phyloP scores from a whole-genome alignment of 2,888 invertebrate species.

The Trypoxylon attenuatum region DNA sequence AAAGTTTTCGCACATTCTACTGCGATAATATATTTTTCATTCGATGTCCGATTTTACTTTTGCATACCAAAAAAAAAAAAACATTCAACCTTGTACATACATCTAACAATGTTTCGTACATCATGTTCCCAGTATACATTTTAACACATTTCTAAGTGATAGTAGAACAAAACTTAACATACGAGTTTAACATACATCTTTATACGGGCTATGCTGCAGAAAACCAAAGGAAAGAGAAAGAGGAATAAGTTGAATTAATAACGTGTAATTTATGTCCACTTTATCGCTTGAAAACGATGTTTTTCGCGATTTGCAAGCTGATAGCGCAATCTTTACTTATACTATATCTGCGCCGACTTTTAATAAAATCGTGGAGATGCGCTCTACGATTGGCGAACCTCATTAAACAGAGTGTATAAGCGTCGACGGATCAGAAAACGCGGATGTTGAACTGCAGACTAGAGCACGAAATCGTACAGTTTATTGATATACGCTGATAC shows the following conservation, averaged over 20 bases:
- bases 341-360: too few species aligned
- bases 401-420: conserved; percentile 13
- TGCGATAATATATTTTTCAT: conserved; percentile 2
- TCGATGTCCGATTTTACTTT: neutral
- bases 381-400: too few species aligned
- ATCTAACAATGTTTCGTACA: too few species aligned
- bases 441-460: conserved; percentile 12
- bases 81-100: too few species aligned
- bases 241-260: too few species aligned
- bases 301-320: too few species aligned
- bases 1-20: neutral
- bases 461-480: conserved; percentile 22
- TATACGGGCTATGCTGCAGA: conserved; percentile 8
- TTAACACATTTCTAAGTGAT: too few species aligned
- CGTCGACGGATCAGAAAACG: conserved; percentile 23
- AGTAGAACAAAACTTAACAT: neutral
- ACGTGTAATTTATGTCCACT: too few species aligned
- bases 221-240: neutral
- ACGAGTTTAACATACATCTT: neutral
- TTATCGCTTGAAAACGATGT: too few species aligned
- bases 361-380: too few species aligned
- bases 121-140: too few species aligned
- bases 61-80: neutral
- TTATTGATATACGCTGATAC: conserved; percentile 4
- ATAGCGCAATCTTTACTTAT: too few species aligned